phyloP scores from a whole-genome alignment of 2,113 vertebrate genomes.

The Porphyrio hochstetteri region DNA sequence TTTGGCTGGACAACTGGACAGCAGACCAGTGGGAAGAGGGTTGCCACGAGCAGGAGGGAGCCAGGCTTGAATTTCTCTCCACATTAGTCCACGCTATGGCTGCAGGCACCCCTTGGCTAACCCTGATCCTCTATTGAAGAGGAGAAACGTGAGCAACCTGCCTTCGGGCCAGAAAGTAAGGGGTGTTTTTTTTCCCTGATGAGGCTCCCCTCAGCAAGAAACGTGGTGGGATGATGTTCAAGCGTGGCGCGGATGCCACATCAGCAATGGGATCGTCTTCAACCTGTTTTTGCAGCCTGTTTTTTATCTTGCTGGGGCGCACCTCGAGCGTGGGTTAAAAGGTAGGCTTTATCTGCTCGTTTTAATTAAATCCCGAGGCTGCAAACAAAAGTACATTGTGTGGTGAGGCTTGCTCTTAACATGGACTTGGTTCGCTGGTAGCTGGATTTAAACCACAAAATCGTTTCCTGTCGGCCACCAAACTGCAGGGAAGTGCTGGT shows the following conservation, averaged over 20 bases:
- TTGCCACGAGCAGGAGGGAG: background rate
- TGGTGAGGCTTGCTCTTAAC: background rate
- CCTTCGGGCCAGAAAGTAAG: background rate
- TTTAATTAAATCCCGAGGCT: constrained; percentile 51
- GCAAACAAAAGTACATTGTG: constrained; percentile 1
- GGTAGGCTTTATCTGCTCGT: constrained; percentile 11
- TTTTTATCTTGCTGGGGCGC: background rate
- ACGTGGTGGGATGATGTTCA: accelerated
- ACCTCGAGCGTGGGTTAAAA: constrained; percentile 28
- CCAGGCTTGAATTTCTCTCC: background rate
- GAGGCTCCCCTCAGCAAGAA: background rate
- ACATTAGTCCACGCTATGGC: accelerated
- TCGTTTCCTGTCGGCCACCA: constrained; percentile 10
- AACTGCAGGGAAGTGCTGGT: background rate
- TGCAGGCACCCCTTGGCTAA: background rate
- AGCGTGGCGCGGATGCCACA: accelerated
- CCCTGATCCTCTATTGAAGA: background rate
- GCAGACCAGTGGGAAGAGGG: background rate
- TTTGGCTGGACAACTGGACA: background rate
- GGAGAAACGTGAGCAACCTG: background rate
- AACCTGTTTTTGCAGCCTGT: constrained; percentile 9
- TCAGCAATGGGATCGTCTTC: background rate
- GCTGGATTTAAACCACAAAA: constrained; percentile 39
- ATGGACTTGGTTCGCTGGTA: background rate
- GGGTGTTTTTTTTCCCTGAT: accelerated